Percentiles rank a stretch among this genome's conserved stretches.
phyloP scores from a whole-genome alignment of 2,113 vertebrate genomes.

The Gyps fulvus region DNA sequence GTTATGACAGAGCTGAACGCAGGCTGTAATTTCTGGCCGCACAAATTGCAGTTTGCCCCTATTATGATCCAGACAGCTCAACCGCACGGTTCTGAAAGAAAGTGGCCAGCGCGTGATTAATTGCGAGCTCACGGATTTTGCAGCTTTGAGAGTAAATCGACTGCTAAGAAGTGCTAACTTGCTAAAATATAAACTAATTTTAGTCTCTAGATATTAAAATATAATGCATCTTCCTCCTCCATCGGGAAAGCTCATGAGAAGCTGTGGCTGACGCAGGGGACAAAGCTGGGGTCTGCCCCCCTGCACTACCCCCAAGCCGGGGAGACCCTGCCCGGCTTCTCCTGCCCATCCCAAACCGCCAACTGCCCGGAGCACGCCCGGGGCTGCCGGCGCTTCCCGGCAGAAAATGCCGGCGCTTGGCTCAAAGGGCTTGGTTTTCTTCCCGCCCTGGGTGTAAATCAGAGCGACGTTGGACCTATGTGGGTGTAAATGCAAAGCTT shows the following conservation, averaged over 20 bases:
- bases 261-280: constrained; percentile 81
- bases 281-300: constrained; percentile 76
- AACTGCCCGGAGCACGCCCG: accelerated
- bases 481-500: neutral
- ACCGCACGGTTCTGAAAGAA: constrained; percentile 64
- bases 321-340: constrained; percentile 66
- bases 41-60: constrained; percentile 77
- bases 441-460: neutral
- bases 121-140: constrained; percentile 82
- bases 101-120: constrained; percentile 71
- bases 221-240: constrained; percentile 90
- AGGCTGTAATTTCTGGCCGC: constrained; percentile 80
- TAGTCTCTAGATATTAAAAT: constrained; percentile 89
- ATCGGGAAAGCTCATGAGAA: constrained; percentile 85
- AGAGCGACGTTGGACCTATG: accelerated
- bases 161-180: constrained; percentile 85
- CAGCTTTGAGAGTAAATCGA: constrained; percentile 85
- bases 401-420: neutral
- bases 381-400: too few relatives aligned
- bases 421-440: neutral
- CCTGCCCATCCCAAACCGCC: neutral
- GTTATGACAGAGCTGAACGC: constrained; percentile 71
- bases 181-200: constrained; percentile 91
- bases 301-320: constrained; percentile 48
- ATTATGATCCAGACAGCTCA: constrained; percentile 73